Evolutionary conservation across 2,797 vertebrate species (phyloP), one percentile per base, ranked within the genome.

Genomic region (Pogoniulus pusillus): DNA sequence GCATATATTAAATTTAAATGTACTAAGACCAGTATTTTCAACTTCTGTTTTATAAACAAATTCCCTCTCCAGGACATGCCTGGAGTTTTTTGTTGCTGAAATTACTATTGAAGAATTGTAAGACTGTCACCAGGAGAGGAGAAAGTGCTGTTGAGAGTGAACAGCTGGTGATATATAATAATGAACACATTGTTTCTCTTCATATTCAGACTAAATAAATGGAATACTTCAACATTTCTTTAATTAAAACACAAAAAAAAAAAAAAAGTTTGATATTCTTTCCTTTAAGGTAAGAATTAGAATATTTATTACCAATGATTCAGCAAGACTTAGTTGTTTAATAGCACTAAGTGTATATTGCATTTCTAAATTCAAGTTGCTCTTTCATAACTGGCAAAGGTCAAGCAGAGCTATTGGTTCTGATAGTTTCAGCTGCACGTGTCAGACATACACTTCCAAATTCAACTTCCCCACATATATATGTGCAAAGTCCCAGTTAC

Each of bases 161-260:
- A 78, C 2, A 85, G 20, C 9, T 77, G n/a, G 85, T 84, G 7
- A 29, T 16, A 26, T 7, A 43, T 2, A 73, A 27, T 39, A 78
- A 41, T 27, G n/a, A 86, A 72, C 13, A 39, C 23, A 63, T 1
- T 0, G 1, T 23, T 77, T 76, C 1, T 68, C 15, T 71, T 75
- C 15, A n/a, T 60, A 71, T 58, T 80, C 58, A 54, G 17, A 77
- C 80, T 74, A 71, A 82, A 65, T 58, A 73, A 82, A 79, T 5
- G 12, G 0, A 49, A 51, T 7, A 60, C 1, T 6, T 55, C 12
- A 24, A 1, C 6, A n/a, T 43, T 79, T 66, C 6, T 79, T 60
- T 37, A 65, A 79, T 73, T 29, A 65, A 45, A 72, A 54, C 26
- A 26, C 0, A 1, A 23, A 29, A n/a, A 8, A 72, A 54, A 26